Evolutionary conservation across 2,888 invertebrate genomes (phyloP).

Genomic region (Pasiphila rectangulata): DNA sequence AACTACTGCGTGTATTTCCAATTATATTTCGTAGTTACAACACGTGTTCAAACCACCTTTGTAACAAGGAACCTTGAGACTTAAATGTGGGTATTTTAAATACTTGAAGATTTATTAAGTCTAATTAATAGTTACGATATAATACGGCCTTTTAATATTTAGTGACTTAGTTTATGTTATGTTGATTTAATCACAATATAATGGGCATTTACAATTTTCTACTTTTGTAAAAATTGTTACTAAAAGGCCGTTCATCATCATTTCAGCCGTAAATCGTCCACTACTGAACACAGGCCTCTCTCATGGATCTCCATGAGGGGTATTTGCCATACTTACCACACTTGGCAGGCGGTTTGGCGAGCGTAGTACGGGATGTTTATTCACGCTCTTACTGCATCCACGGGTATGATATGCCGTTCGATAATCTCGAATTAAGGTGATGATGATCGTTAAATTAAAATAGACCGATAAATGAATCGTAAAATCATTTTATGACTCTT

Average conservation of each 20-base stretch:
- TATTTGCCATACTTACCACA: too few relatives aligned
- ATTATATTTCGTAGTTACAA: constrained; percentile 24
- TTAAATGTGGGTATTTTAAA: constrained; percentile 4
- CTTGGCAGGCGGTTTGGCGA: too few relatives aligned
- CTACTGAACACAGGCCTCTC: too few relatives aligned
- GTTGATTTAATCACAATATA: constrained; percentile 1
- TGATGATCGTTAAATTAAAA: constrained; percentile 43
- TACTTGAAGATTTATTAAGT: constrained; percentile 7
- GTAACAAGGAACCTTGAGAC: constrained; percentile 3
- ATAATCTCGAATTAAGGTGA: constrained; percentile 26
- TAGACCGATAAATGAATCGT: constrained; percentile 47
- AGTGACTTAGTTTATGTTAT: too few relatives aligned
- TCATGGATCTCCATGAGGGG: too few relatives aligned
- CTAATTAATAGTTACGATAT: constrained; percentile 16
- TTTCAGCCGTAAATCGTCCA: too few relatives aligned
- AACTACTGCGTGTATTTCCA: constrained; percentile 45
- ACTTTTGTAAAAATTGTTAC: too few relatives aligned
- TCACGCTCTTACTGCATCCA: too few relatives aligned
- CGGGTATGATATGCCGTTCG: too few relatives aligned
- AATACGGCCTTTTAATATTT: not conserved
- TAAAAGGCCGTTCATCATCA: too few relatives aligned
- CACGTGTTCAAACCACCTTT: constrained; percentile 3
- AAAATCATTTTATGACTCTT: constrained; percentile 45
- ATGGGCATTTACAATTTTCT: too few relatives aligned
- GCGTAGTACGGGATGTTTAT: too few relatives aligned